Base-by-base conservation (phyloP, 2,888 invertebrate species). In the Spisula solida region DNA sequence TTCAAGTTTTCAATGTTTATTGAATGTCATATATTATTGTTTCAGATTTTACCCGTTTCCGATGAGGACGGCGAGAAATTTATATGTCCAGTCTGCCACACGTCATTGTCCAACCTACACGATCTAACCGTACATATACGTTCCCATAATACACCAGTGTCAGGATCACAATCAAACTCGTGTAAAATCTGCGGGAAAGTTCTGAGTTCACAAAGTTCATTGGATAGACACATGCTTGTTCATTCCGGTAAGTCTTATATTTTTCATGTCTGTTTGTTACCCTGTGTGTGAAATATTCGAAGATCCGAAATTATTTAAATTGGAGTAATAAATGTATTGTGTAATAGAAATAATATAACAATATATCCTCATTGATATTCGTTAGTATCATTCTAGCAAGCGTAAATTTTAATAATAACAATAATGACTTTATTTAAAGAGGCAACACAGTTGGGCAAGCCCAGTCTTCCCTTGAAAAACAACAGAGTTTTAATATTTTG, bases 141-240 rank as follows among this genome's bases (percentile, higher is more conserved):
- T 18, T 95, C 96, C 34, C 97, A 97, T 92, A 96, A 97, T 92
- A 94, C 94, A 41, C 88, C 90, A 5, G 91, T 91, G 18, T 91
- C 94, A 34, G 92, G 93, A 41, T 92, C 91, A 34, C 92, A 93
- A 66, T 92, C 95, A 82, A 96, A 97, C 96, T 97, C 97, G 55
- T 98, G 98, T 96, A 97, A 97, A 75, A 97, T 98, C 90, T 98
- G 98, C 96, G 97, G 97, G 92, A 98, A 98, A 97, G 95, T 97
- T 84, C 97, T 98, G 48, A 98, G 98, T 95, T 98, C 98, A 10
- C 98, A 98, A 94, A 98, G 98, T 92, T 98, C 98, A 80, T 97
- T 98, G 93, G 98, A 98, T 96, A 97, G 98, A 48, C 98, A 98
- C 97, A 98, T 98, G 94, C 97, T 98, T 87, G 98, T 98, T 4